Percentiles rank a stretch among this genome's conserved stretches.
phyloP scores from a whole-genome alignment of 2,113 vertebrate genomes.

The Lagenorhynchus albirostris region DNA sequence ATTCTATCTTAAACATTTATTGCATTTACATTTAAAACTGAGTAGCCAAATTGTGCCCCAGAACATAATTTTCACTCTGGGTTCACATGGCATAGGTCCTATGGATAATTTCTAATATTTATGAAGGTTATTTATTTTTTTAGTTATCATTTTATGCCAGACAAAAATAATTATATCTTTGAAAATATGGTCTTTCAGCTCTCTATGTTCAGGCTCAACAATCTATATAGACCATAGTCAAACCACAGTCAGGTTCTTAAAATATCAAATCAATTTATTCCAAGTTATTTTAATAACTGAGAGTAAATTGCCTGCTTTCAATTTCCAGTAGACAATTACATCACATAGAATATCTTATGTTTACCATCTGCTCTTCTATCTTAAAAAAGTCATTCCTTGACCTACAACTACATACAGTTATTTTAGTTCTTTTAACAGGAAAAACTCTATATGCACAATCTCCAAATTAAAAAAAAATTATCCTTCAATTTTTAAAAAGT shows the following conservation, averaged over 20 bases:
- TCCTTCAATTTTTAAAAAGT: background rate
- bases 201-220: background rate
- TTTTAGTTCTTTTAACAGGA: background rate
- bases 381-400: background rate
- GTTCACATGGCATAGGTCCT: background rate
- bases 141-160: background rate
- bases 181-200: background rate
- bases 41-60: background rate
- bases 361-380: background rate
- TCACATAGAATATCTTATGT: background rate
- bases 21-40: background rate
- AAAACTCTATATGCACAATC: background rate
- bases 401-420: background rate
- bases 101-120: background rate
- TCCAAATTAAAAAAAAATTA: background rate
- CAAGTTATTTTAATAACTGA: constrained; percentile 8
- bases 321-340: constrained; percentile 26
- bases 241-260: background rate
- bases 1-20: background rate
- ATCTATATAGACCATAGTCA: background rate
- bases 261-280: background rate
- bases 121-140: background rate
- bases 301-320: background rate
- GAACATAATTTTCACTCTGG: background rate
- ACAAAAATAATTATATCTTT: background rate